These are phyloP conservation scores for Manis javanica DNA, from an alignment of 2,797 vertebrate genomes.

Conservation along the genomic window DNA sequence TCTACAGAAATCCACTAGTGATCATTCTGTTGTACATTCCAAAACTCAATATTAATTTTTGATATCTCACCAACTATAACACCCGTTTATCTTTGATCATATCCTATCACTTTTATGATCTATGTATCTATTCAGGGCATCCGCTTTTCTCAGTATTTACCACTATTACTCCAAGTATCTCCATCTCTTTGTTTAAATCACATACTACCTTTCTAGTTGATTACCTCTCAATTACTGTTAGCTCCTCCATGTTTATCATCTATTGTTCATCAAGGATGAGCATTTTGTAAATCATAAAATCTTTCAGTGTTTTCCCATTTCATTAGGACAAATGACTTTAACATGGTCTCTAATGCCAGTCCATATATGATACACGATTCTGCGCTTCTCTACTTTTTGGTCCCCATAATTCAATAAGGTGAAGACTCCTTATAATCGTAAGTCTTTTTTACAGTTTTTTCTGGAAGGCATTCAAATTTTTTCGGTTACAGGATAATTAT, in stretches of 20 bases:
- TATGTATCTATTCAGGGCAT: neutral
- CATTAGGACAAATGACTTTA: neutral
- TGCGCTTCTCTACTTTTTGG: neutral
- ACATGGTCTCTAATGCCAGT: fast-evolving
- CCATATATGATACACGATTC: neutral
- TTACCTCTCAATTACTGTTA: neutral
- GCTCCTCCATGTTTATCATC: neutral
- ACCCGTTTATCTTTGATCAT: neutral
- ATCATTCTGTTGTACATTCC: neutral
- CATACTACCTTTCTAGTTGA: neutral
- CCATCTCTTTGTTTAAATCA: neutral
- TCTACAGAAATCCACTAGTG: neutral
- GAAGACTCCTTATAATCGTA: neutral
- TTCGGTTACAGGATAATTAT: neutral
- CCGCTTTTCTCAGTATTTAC: neutral
- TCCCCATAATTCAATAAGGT: neutral
- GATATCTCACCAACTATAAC: neutral
- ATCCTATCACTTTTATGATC: neutral
- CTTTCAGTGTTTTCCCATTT: neutral
- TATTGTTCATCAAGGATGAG: neutral
- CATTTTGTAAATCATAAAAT: neutral
- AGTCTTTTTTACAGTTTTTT: neutral
- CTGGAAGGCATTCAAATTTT: neutral
- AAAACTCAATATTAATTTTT: neutral
- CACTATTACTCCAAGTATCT: neutral